Evolutionary conservation across 2,113 vertebrate genomes (phyloP).

Genomic region (Podiceps cristatus): DNA sequence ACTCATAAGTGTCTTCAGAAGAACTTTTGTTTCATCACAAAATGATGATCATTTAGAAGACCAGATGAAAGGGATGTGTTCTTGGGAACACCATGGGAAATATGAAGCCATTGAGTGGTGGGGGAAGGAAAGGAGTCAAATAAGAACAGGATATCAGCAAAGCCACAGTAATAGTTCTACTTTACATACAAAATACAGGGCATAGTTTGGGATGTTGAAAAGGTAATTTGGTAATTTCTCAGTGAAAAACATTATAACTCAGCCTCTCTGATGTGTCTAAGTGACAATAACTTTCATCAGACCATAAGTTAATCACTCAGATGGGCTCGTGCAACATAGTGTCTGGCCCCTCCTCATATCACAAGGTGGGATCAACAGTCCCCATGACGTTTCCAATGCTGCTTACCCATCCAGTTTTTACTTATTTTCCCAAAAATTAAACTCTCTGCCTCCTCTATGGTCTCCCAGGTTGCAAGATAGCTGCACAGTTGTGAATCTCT

Average conservation of each 20-base stretch:
- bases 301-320: neutral
- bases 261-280: neutral
- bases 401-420: neutral
- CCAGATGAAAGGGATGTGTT: neutral
- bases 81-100: neutral
- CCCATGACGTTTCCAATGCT: neutral
- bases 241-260: neutral
- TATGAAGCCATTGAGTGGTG: neutral
- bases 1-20: neutral
- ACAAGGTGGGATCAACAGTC: neutral
- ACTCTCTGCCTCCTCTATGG: neutral
- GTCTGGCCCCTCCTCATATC: neutral
- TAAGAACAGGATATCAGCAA: neutral
- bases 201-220: neutral
- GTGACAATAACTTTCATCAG: neutral
- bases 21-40: neutral
- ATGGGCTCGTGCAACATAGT: neutral
- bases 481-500: neutral
- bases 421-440: neutral
- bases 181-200: neutral
- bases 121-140: neutral
- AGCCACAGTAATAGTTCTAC: neutral
- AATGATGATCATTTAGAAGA: neutral
- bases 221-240: neutral
- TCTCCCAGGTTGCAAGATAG: neutral